These are phyloP conservation scores for Pteronotus mesoamericanus DNA, from an alignment of 2,797 vertebrate species.

Conservation along the genomic window DNA sequence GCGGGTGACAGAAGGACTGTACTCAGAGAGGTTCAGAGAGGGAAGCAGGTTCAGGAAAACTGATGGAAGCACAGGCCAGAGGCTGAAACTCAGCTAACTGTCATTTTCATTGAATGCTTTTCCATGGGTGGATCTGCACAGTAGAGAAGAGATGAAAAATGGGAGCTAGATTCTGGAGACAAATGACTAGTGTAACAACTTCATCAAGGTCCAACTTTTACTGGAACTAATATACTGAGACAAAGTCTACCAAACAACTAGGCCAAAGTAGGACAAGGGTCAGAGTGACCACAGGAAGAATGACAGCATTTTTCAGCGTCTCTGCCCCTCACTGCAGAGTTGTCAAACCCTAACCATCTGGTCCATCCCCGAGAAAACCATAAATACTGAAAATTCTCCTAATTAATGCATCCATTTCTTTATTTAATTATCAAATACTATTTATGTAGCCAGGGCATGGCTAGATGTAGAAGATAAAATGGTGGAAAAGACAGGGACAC, in stretches of 20 bases:
- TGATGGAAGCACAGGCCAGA: not conserved
- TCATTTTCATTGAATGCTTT: not conserved
- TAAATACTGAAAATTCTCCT: not conserved
- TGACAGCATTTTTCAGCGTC: not conserved
- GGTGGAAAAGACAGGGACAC: not conserved
- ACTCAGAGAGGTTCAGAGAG: not conserved
- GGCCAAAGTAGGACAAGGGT: not conserved
- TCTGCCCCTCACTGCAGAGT: not conserved
- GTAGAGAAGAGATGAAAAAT: not conserved
- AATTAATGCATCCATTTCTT: not conserved
- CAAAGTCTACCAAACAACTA: not conserved
- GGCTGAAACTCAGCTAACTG: no score
- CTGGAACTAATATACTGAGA: not conserved
- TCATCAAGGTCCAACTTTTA: not conserved
- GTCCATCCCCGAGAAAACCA: not conserved
- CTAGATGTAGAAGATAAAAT: not conserved
- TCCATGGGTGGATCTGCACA: not conserved
- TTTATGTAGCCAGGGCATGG: not conserved
- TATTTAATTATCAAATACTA: not conserved
- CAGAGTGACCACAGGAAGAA: not conserved
- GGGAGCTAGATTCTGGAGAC: not conserved
- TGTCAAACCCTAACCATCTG: not conserved
- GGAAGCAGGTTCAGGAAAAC: not conserved
- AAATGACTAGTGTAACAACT: not conserved
- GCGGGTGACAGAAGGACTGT: not conserved